Evolutionary conservation across 2,797 vertebrate genomes (phyloP).

Genomic region (Poeciliopsis gracilis): DNA sequence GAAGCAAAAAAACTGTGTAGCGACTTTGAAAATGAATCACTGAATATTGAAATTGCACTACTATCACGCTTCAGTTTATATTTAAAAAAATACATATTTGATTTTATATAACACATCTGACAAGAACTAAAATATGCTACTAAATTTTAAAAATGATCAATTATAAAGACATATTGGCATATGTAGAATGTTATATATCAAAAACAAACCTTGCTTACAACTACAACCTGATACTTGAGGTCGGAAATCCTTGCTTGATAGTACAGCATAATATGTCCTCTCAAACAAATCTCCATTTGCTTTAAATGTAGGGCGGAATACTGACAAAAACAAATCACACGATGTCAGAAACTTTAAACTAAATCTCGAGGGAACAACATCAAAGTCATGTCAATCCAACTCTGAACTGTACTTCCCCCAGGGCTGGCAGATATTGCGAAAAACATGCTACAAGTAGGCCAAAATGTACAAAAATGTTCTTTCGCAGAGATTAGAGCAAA

Average conservation of each 20-base stretch:
- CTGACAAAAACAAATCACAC: constrained; percentile 9
- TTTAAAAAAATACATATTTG: background rate
- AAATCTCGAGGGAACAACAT: background rate
- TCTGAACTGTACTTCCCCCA: background rate
- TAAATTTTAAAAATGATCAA: background rate
- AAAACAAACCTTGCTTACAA: background rate
- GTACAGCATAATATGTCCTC: background rate
- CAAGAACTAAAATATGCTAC: background rate
- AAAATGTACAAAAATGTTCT: background rate
- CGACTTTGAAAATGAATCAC: background rate
- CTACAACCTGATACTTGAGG: background rate
- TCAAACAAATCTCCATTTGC: background rate
- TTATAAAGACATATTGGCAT: background rate
- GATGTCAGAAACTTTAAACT: background rate
- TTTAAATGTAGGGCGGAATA: background rate
- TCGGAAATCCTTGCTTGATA: background rate
- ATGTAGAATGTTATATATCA: background rate
- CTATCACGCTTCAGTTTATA: background rate
- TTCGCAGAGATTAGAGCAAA: background rate
- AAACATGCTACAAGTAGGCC: background rate
- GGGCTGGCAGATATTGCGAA: constrained; percentile 1
- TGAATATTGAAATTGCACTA: background rate
- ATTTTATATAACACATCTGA: background rate
- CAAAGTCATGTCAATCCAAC: background rate
- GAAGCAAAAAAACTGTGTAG: background rate